phyloP scores from a whole-genome alignment of 2,888 invertebrate species.

The Amiota communis region DNA sequence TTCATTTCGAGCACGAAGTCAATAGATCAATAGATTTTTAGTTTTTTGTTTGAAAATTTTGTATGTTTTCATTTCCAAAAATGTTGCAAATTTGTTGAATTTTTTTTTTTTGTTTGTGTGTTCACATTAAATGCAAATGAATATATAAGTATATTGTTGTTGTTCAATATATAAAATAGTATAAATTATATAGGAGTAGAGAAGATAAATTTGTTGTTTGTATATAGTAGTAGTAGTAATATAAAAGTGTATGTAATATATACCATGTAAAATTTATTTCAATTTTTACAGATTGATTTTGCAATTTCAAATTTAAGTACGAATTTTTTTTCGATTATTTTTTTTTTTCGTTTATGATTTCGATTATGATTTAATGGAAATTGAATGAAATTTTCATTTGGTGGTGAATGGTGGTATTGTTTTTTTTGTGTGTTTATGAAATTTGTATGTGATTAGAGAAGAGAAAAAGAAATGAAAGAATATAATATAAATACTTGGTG shows the following conservation, averaged over 20 bases:
- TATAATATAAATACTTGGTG: constrained; percentile 71
- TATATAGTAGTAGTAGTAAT: constrained; percentile 54
- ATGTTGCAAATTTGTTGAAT: constrained; percentile 23
- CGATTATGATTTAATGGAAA: constrained; percentile 38
- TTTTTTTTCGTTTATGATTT: constrained; percentile 40
- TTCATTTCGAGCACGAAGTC: constrained; percentile 43
- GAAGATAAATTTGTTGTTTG: constrained; percentile 22
- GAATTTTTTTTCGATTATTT: constrained; percentile 38
- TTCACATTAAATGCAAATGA: constrained; percentile 60
- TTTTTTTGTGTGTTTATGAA: constrained; percentile 47
- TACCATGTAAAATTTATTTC: constrained; percentile 38
- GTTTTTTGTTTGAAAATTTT: constrained; percentile 25
- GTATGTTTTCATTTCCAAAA: constrained; percentile 40
- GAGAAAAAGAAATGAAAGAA: constrained; percentile 72
- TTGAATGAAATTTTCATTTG: constrained; percentile 37
- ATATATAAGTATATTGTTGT: constrained; percentile 43
- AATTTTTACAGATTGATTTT: constrained; percentile 28
- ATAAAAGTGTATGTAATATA: constrained; percentile 54
- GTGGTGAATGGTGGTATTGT: constrained; percentile 1
- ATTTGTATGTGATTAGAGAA: constrained; percentile 69
- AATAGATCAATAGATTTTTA: background rate
- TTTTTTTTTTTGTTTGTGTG: no score
- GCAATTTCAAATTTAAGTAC: constrained; percentile 54
- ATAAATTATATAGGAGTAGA: constrained; percentile 21
- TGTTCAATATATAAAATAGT: constrained; percentile 30